These are phyloP conservation scores for Hydra vulgaris DNA, from an alignment of 30 jellyfish, hydroid and myxozoan genomes.

Conservation along the genomic window DNA sequence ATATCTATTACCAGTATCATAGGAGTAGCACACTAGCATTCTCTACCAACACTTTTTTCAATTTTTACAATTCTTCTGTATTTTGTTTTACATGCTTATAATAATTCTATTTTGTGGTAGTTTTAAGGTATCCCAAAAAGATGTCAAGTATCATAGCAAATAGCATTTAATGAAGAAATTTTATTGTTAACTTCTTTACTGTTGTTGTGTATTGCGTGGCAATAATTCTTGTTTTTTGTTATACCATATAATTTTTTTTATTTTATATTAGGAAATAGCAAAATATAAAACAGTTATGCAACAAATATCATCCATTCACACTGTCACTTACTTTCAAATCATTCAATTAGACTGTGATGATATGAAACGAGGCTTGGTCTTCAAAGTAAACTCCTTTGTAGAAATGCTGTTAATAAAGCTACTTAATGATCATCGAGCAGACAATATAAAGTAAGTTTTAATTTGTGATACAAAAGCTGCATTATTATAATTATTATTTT, in stretches of 20 bases:
- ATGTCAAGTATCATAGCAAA: not conserved
- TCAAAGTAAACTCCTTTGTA: constrained; percentile 69
- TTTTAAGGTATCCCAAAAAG: no score
- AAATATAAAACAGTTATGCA: constrained; percentile 49
- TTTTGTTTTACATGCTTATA: no score
- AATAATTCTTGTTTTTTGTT: no score
- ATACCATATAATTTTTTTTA: no score
- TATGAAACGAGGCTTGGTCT: constrained; percentile 76
- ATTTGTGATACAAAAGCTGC: not conserved
- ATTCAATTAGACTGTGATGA: constrained; percentile 89
- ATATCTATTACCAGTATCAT: no score
- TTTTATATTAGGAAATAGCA: constrained; percentile 53
- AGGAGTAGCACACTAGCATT: no score
- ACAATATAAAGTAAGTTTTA: constrained; percentile 46
- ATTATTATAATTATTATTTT: not conserved
- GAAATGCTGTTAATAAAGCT: constrained; percentile 63
- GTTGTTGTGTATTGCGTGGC: not conserved
- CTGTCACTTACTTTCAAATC: constrained; percentile 68
- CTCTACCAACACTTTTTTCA: no score
- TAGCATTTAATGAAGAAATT: not conserved
- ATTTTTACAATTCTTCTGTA: no score
- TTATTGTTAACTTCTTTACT: not conserved
- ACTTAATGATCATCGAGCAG: constrained; percentile 78
- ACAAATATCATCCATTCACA: constrained; percentile 50
- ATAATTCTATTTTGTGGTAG: no score